phyloP scores from a whole-genome alignment of 1,140 invertebrate species.

The Wiebesia pumilae region DNA sequence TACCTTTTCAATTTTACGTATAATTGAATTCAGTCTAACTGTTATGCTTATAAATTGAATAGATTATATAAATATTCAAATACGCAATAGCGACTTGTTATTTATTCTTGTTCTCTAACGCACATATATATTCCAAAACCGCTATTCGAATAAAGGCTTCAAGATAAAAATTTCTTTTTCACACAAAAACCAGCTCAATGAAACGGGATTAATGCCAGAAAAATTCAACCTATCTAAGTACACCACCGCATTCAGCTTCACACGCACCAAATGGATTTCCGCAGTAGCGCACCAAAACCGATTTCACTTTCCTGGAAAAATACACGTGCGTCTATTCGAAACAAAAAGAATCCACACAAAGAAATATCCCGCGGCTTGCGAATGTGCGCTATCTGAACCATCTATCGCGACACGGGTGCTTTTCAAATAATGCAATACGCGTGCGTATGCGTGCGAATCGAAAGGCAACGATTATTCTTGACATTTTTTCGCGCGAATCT shows the following conservation, averaged over 20 bases:
- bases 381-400: neutral
- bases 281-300: neutral
- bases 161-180: neutral
- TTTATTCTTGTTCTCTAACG: neutral
- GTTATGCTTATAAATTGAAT: neutral
- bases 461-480: conserved; percentile 20
- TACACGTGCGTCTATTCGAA: neutral
- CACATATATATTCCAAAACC: neutral
- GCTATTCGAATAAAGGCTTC: neutral
- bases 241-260: neutral
- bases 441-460: neutral
- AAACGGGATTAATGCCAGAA: neutral
- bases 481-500: conserved; percentile 36
- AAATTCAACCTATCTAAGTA: neutral
- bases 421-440: conserved; percentile 14
- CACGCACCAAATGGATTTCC: conserved; percentile 13
- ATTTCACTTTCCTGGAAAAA: conserved; percentile 31
- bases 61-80: neutral
- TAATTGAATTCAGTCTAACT: neutral
- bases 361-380: neutral
- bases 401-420: neutral
- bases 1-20: neutral
- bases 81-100: neutral
- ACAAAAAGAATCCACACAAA: neutral
- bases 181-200: neutral